A percentile compares a stretch with the other conserved stretches of the same genome.
Evolutionary conservation across 2,113 vertebrate species (phyloP).

Genomic region (Coptodon rendalli): DNA sequence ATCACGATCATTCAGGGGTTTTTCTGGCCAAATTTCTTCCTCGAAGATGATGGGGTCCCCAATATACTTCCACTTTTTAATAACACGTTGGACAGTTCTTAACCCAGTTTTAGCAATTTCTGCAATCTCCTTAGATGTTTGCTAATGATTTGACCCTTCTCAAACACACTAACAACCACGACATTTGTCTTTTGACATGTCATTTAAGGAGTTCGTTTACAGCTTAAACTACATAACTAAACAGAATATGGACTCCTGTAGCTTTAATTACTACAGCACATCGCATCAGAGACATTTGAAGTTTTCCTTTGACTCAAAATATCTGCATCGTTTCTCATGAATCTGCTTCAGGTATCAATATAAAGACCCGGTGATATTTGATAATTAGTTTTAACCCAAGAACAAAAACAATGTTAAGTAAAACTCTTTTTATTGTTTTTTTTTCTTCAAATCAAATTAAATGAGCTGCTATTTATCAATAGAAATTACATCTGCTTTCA

Average conservation of each 20-base stretch:
- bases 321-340: neutral
- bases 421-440: neutral
- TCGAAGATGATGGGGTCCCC: neutral
- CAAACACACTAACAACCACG: neutral
- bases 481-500: neutral
- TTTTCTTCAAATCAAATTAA: neutral
- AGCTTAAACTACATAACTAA: neutral
- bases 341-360: neutral
- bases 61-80: neutral
- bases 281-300: neutral
- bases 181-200: rapidly evolving
- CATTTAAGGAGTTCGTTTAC: neutral
- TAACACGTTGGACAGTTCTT: neutral
- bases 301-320: neutral
- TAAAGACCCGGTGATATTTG: neutral
- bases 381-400: neutral
- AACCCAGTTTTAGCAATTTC: neutral
- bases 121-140: neutral
- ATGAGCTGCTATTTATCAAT: neutral
- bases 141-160: neutral
- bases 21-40: neutral
- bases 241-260: neutral
- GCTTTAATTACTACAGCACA: neutral
- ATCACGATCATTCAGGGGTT: neutral
- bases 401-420: neutral